Evolutionary conservation across 1,140 invertebrate genomes (phyloP).

Genomic region (Bombus polaris): DNA sequence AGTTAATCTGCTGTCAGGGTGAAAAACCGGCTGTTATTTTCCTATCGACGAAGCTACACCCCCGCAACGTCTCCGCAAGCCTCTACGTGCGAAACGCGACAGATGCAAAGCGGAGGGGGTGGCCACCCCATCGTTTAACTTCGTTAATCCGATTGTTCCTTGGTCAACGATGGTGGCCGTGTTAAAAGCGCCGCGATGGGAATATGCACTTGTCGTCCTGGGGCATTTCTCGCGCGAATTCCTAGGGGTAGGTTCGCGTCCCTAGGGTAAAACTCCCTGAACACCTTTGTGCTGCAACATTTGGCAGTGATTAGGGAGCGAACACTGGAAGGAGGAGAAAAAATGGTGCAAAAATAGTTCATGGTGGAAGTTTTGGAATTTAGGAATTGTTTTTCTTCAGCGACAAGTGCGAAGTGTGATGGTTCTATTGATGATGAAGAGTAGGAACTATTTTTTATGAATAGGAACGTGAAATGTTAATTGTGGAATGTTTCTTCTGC

Average conservation of each 20-base stretch:
- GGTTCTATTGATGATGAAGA: too few relatives aligned
- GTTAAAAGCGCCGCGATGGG: slow-evolving; percentile 68
- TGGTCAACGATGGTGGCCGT: slow-evolving; percentile 42
- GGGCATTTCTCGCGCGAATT: slow-evolving; percentile 31
- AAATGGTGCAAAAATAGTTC: neutral
- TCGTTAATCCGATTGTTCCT: slow-evolving; percentile 78
- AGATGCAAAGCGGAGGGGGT: slow-evolving; percentile 61
- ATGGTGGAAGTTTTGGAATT: neutral
- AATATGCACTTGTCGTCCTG: slow-evolving; percentile 73
- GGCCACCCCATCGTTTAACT: slow-evolving; percentile 68
- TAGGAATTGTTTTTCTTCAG: neutral
- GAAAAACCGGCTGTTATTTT: slow-evolving; percentile 18
- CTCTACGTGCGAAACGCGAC: slow-evolving; percentile 70
- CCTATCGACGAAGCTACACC: slow-evolving; percentile 46
- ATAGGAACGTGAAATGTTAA: too few relatives aligned
- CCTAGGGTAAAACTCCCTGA: neutral
- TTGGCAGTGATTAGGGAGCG: neutral
- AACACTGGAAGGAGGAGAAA: neutral
- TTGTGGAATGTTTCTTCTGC: too few relatives aligned
- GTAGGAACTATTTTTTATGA: too few relatives aligned
- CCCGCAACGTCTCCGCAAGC: slow-evolving; percentile 54
- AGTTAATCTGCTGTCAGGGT: slow-evolving; percentile 50
- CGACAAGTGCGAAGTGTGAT: too few relatives aligned
- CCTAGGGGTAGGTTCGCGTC: neutral
- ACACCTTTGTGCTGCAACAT: slow-evolving; percentile 30